A percentile compares a stretch with the other conserved stretches of the same genome.
Conservation (phyloP, 2,113 vertebrate genomes). For the Centropus unirufus region DNA sequence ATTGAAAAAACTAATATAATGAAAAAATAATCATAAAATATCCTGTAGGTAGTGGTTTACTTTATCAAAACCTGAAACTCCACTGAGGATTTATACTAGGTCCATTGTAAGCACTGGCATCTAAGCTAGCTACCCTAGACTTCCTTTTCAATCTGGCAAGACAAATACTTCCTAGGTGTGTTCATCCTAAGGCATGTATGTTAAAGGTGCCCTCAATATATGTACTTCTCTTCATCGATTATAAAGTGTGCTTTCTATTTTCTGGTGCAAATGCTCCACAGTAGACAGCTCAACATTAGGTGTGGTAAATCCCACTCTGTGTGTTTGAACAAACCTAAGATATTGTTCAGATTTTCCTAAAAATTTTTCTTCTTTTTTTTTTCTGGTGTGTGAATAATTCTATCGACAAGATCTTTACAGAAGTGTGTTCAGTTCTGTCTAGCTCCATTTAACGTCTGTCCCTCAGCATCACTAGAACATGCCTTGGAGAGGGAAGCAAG, state of each 20-base stretch:
- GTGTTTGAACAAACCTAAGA: neutral
- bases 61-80: neutral
- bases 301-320: neutral
- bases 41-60: neutral
- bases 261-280: neutral
- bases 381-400: neutral
- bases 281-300: neutral
- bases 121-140: neutral
- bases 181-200: neutral
- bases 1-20: constrained; percentile 17
- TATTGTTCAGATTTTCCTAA: neutral
- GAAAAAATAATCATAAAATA: neutral
- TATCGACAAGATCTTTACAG: constrained; percentile 27
- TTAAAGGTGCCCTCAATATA: neutral
- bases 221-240: neutral
- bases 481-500: constrained; percentile 38
- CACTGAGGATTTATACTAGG: neutral
- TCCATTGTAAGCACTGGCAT: neutral
- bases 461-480: constrained; percentile 44
- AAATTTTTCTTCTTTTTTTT: neutral
- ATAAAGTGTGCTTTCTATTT: neutral
- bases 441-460: constrained; percentile 60
- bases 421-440: constrained; percentile 36
- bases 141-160: neutral
- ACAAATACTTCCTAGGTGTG: neutral